These are phyloP conservation scores for Galerucella calmariensis DNA, from an alignment of 2,888 invertebrate species.

Conservation along the genomic window DNA sequence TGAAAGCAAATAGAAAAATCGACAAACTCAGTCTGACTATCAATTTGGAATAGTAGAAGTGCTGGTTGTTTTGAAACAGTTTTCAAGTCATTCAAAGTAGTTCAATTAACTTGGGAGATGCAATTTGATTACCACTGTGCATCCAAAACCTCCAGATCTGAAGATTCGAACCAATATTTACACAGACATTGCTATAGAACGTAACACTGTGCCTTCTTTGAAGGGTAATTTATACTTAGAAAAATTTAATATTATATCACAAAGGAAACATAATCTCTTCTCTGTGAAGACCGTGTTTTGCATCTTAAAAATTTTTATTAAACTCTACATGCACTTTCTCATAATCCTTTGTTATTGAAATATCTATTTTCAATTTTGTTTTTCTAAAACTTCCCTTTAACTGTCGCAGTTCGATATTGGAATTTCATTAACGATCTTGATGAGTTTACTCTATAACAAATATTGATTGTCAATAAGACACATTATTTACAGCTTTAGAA, in stretches of 20 bases:
- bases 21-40: neutral
- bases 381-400: neutral
- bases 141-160: conserved; percentile 4
- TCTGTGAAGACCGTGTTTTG: neutral
- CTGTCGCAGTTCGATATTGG: neutral
- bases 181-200: neutral
- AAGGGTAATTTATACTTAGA: neutral
- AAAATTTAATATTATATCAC: neutral
- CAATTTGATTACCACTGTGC: conserved; percentile 11
- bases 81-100: conserved; percentile 13
- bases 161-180: conserved; percentile 1
- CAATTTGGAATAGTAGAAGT: neutral
- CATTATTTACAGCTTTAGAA: neutral
- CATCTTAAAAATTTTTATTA: neutral
- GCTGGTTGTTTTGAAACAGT: conserved; percentile 11
- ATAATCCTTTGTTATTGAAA: conserved; percentile 7
- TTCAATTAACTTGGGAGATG: conserved; percentile 11
- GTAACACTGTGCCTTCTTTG: neutral
- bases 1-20: neutral
- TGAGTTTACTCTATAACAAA: neutral
- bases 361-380: conserved; percentile 10
- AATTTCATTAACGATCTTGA: neutral
- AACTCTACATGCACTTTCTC: neutral
- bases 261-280: too few relatives aligned
- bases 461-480: neutral